Evolutionary conservation across 2,797 vertebrate genomes (phyloP), one percentile per base, ranked within the genome.

Genomic region (Urosaurus nigricauda): DNA sequence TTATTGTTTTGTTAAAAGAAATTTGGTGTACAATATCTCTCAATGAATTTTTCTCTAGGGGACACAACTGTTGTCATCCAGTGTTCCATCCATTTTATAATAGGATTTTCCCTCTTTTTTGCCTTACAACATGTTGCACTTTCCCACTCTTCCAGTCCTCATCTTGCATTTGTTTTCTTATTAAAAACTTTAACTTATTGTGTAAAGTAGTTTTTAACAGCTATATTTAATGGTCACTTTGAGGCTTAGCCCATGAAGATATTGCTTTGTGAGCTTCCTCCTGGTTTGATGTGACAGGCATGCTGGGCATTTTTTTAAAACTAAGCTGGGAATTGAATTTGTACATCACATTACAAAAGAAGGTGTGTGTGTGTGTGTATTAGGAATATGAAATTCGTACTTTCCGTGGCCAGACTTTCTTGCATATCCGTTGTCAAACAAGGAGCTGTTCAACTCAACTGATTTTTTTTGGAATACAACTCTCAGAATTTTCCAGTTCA

Each of bases 91-190:
- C 40, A 0, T 51, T 73, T 29, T 40, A 16, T 56, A 43, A 68
- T 21, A 21, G 53, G 4, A 74, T 29, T 16, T 37, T 17, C 35
- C n/a, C 12, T 37, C 35, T 24, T 43, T 32, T 43, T 79, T 68
- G 88, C 70, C 79, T 89, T 81, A 68, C 9, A 29, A n/a, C 12
- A 8, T 43, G 35, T 83, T 77, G 79, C 84, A 83, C 47, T 86
- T 86, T 65, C 65, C 82, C 35, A 68, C 47, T 77, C 3, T 4
- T 13, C 7, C 14, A 14, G 9, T 14, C 56, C 85, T 32, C 51
- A 1, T 60, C 16, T 74, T 14, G 4, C 43, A n/a, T 73, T 77
- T 40, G 17, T 21, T 40, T 63, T 51, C 17, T 53, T 79, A 60
- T 47, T 14, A 29, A 56, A 3, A 35, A 19, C 24, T 4, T 73